Conservation (phyloP, 2,113 vertebrate species). For the Glareola pratincola region DNA sequence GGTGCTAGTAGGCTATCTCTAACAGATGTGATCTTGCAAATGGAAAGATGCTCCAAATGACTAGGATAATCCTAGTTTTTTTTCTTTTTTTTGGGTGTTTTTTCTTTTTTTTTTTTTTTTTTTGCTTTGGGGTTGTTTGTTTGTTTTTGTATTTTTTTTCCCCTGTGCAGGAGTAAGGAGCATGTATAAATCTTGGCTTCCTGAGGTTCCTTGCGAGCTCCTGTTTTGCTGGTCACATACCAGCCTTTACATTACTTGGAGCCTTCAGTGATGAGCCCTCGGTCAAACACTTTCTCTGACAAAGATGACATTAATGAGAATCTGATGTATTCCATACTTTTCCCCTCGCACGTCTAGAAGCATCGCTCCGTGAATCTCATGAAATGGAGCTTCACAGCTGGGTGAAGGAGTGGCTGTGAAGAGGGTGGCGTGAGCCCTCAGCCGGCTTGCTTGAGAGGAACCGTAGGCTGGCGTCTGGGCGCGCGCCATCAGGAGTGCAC, state of each 20-base stretch:
- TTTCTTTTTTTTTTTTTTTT: not conserved
- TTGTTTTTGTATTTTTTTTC: not conserved
- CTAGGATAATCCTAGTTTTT: constrained; percentile 66
- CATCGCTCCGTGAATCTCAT: not conserved
- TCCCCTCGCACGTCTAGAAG: not conserved
- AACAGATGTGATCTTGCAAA: constrained; percentile 15
- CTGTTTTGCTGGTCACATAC: not conserved
- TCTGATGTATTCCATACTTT: not conserved
- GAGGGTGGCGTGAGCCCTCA: not conserved
- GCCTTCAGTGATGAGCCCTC: not conserved
- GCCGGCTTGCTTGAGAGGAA: not conserved
- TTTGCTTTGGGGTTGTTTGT: not conserved
- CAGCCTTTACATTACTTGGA: not conserved
- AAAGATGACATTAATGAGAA: not conserved
- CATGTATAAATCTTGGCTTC: not conserved
- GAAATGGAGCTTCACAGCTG: not conserved
- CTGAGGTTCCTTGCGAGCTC: not conserved
- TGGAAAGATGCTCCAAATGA: constrained; percentile 81
- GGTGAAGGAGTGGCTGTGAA: not conserved
- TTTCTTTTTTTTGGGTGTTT: not conserved
- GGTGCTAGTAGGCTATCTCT: constrained; percentile 59
- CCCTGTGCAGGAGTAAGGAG: not conserved
- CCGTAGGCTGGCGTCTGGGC: not conserved
- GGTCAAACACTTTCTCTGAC: not conserved
- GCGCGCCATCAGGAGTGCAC: not conserved